Base-by-base conservation (phyloP, 2,888 invertebrate species). In the Oligia latruncula region DNA sequence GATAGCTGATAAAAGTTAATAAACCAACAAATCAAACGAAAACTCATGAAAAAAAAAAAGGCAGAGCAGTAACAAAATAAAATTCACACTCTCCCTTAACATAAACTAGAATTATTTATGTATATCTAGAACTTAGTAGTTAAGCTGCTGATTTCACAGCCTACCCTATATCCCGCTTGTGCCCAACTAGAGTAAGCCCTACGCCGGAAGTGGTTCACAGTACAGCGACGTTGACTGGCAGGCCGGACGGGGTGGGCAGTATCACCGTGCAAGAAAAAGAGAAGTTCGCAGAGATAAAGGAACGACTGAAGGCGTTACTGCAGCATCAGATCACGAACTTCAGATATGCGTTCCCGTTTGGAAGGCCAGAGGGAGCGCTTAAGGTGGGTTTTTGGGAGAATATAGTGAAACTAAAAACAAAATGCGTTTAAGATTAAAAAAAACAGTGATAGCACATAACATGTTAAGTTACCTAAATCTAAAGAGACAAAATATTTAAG, bases 271-370 rank as follows among this genome's bases (percentile, higher is more conserved):
- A 99, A 94, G 99, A 99, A 95, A 99, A 99, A 95, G 99, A 99
- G 93, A 99, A 99, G 94, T 99, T 99, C 95, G 99, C 99, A 84
- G 99, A 99, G 95, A 99, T 99, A 93, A 99, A 99, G 95, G 99
- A 99, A 93, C 97, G 99, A 85, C 97, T 99, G 88, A 98, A 99
- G 92, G 98, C 98, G 91, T 97, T 99, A 87, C 97, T 99, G 89
- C 99, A 99, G 96, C 98, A 99, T 96, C 99, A 99, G 97, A 99
- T 99, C 92, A 99, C 99, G 49, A 99, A 99, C 97, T 99, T 99
- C 97, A 98, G 99, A 96, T 99, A 98, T 94, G 99, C 99, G 93
- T 99, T 99, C 97, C 99, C 99, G 84, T 99, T 99, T 95, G 99
- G 99, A 84, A 97, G 99, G 91, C 99, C 99, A 13, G 99, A 99